Evolutionary conservation across 2,797 vertebrate species (phyloP), one percentile per base, ranked within the genome.

Genomic region (Thalassophryne amazonica): DNA sequence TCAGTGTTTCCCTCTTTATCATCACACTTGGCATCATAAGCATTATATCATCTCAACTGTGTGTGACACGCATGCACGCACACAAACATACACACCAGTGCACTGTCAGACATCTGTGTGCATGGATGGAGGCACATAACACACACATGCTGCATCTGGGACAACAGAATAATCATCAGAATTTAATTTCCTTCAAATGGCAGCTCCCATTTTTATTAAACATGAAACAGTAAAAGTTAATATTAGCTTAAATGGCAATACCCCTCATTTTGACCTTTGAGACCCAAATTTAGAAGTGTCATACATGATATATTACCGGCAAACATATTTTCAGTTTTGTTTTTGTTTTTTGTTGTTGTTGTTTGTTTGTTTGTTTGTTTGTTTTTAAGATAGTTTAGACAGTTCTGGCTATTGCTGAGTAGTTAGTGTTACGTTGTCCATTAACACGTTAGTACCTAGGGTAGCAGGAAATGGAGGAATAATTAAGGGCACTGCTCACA

Each of bases 201-300:
- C 50, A 52, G 23, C 10, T 69, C 64, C 65, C 28, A 65, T 34
- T 76, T 80, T 74, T 22, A 55, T 46, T 13, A 52, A 50, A 20
- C n/a, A 61, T 21, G 22, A 33, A 51, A 54, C 47, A 9, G 10
- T 5, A 14, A 16, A 21, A 27, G 16, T 33, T 28, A 55, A 40
- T 37, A 49, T 50, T 33, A 42, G 14, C 24, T 10, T 17, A 31
- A 36, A 27, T n/a, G n/a, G n/a, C n/a, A n/a, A n/a, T n/a, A n/a
- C n/a, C n/a, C n/a, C n/a, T n/a, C n/a, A n/a, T n/a, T n/a, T n/a
- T n/a, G n/a, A n/a, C n/a, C n/a, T n/a, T n/a, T n/a, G n/a, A n/a
- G n/a, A n/a, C n/a, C n/a, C n/a, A n/a, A n/a, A n/a, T n/a, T n/a
- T n/a, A n/a, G n/a, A n/a, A n/a, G n/a, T n/a, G n/a, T n/a, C n/a